These are phyloP conservation scores for Rapana venosa DNA, from an alignment of 2,888 invertebrate species.

Conservation along the genomic window DNA sequence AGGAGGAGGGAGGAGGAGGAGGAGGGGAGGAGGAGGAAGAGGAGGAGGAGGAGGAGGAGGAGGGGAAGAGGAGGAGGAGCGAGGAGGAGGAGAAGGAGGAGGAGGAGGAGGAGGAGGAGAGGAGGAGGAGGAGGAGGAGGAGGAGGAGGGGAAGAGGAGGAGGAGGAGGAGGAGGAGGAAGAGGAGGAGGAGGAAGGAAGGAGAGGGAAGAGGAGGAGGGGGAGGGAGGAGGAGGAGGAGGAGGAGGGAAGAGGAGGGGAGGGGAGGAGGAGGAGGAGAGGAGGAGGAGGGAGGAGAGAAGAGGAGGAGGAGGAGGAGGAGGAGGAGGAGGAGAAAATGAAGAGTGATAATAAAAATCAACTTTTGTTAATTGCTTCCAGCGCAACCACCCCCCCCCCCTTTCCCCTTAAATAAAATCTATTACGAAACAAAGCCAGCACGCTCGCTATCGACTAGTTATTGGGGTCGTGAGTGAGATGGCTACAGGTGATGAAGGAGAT, in stretches of 20 bases:
- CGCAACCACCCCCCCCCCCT: no score
- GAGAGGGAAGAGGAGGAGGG: not conserved
- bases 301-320: not conserved
- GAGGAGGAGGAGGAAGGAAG: no score
- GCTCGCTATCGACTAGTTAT: no score
- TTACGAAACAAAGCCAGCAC: no score
- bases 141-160: not conserved
- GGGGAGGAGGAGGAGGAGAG: not conserved
- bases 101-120: not conserved
- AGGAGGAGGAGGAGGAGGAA: not conserved
- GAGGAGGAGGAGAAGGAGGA: not conserved
- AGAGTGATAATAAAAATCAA: no score
- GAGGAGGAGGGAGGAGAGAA: not conserved
- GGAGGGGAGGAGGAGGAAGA: not conserved
- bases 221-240: not conserved
- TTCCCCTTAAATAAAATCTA: no score
- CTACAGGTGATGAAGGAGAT: no score
- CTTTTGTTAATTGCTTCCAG: no score
- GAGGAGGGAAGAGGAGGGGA: not conserved
- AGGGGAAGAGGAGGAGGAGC: not conserved
- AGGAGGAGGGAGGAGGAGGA: not conserved
- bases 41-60: not conserved
- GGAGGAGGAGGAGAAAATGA: no score
- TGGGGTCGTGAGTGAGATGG: no score
- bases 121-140: not conserved